A percentile compares a stretch with the other conserved stretches of the same genome.
Conservation (phyloP, 2,797 vertebrate genomes). For the Hydrocynus forskahlii region DNA sequence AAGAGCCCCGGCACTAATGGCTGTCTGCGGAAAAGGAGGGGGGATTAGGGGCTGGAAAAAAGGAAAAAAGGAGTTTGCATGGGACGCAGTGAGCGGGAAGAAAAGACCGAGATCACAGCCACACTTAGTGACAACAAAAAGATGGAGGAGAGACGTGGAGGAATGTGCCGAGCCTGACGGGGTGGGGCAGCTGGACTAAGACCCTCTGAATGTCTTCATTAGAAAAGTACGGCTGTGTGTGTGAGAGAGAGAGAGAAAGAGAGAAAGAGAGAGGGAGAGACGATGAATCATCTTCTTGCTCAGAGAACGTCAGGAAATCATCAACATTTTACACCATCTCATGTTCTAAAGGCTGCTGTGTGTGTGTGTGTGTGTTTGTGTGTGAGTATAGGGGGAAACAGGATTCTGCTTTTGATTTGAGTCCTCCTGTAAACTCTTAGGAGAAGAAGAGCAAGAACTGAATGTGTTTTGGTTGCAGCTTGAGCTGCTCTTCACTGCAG, state of each 20-base stretch:
- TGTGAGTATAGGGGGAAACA: too few species aligned
- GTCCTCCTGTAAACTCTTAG: too few species aligned
- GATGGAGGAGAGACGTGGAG: slow-evolving; percentile 47
- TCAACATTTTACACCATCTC: too few species aligned
- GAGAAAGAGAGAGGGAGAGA: slow-evolving; percentile 4
- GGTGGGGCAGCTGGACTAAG: background rate
- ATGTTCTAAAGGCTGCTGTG: too few species aligned
- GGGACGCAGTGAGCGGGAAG: slow-evolving; percentile 49
- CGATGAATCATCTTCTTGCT: background rate
- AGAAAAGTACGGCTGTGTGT: slow-evolving; percentile 51
- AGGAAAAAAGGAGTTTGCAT: slow-evolving; percentile 54
- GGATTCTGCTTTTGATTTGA: too few species aligned
- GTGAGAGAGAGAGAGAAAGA: slow-evolving; percentile 33
- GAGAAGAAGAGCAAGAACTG: too few species aligned
- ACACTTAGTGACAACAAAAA: slow-evolving; percentile 53
- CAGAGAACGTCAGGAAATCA: too few species aligned
- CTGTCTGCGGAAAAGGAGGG: slow-evolving; percentile 40
- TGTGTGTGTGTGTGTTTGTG: too few species aligned
- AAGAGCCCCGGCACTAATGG: slow-evolving; percentile 65
- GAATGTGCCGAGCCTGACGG: slow-evolving; percentile 51
- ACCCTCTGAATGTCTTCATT: slow-evolving; percentile 53
- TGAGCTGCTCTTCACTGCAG: too few species aligned
- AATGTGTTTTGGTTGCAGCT: too few species aligned
- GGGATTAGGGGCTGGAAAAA: slow-evolving; percentile 66
- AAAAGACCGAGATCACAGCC: slow-evolving; percentile 55